Evolutionary conservation across 2,888 invertebrate genomes (phyloP), one percentile per base, ranked within the genome.

Genomic region (Euspilapteryx auroguttella): DNA sequence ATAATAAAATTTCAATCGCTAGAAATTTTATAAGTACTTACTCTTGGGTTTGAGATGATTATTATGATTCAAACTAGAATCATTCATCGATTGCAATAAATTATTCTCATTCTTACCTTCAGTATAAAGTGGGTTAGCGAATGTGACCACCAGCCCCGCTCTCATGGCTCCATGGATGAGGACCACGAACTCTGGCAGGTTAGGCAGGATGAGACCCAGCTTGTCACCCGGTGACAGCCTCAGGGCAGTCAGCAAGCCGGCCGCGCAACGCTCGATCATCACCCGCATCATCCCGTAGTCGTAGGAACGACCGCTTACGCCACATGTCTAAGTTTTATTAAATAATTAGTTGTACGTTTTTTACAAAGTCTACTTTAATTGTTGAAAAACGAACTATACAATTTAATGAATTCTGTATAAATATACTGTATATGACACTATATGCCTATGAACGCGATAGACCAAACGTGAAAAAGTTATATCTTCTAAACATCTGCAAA

Each of bases 121-220:
- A 8, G 85, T 86, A 46, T 84, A 86, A 21, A 85, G 55, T 1
- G 86, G 86, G 48, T 86, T 86, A 3, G 82, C 84, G 41, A 85
- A 85, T 0, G 86, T 85, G 9, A 83, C 82, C 2, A 79, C 69
- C 2, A 85, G 54, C 0, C 85, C 86, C 2, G 85, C 85, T 35
- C 76, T 71, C 48, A 85, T 66, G 24, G 84, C 82, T 3, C 85
- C 86, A 40, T 82, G 79, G 25, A 83, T 80, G n/a, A 81, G 66
- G 13, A 84, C 76, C 7, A 79, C 65, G 45, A 81, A 86, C 58
- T 87, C 86, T 0, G 86, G 86, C 29, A 85, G 73, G 50, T 87
- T 87, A 4, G 86, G 86, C 37, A 86, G 55, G 20, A 86, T 71
- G 12, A 87, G 55, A 1, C 83, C 86, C 2, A 87, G 51, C 11